These are phyloP conservation scores for Gavia stellata DNA, from an alignment of 2,113 vertebrate species.

Conservation along the genomic window DNA sequence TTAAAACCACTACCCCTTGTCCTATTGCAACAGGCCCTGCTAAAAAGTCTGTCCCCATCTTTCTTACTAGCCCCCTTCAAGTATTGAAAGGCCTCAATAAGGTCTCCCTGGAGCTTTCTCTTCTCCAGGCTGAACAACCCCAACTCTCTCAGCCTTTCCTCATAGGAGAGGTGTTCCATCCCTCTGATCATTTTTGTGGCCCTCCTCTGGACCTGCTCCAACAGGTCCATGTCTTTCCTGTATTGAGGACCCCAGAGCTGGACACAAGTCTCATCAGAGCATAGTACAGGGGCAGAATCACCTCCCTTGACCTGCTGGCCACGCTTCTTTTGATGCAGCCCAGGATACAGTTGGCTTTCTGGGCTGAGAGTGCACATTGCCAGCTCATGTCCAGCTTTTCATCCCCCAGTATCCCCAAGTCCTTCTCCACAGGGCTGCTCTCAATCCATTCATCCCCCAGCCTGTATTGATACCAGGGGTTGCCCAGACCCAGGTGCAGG, in stretches of 20 bases:
- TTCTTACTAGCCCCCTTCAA: neutral
- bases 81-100: neutral
- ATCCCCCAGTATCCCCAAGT: neutral
- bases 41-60: neutral
- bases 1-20: neutral
- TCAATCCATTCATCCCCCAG: neutral
- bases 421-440: neutral
- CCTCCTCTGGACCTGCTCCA: neutral
- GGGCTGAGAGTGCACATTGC: neutral
- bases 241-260: neutral
- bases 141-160: neutral
- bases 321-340: neutral
- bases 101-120: neutral
- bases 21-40: neutral
- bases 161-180: neutral
- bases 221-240: neutral
- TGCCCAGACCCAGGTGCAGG: neutral
- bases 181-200: neutral
- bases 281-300: neutral
- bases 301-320: neutral
- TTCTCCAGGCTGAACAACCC: neutral
- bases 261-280: neutral
- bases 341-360: neutral
- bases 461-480: neutral
- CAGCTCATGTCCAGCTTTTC: neutral